Evolutionary conservation across 2,797 vertebrate genomes (phyloP).

Genomic region (Danio choprae): DNA sequence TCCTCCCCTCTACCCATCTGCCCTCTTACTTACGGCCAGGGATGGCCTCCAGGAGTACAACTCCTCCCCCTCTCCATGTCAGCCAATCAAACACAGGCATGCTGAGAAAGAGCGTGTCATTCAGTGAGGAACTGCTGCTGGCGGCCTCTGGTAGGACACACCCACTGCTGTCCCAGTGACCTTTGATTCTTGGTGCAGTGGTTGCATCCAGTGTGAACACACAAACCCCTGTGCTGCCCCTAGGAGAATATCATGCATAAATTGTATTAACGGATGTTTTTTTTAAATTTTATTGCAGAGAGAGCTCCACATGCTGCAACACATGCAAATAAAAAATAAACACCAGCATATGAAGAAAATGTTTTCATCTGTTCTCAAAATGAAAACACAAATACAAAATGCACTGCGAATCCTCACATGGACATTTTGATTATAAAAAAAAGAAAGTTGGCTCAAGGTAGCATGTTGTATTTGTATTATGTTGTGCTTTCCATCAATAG

Average conservation of each 20-base stretch:
- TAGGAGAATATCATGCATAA: not conserved
- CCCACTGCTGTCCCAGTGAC: slow-evolving; percentile 63
- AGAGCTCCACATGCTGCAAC: no score
- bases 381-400: no score
- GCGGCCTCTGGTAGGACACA: slow-evolving; percentile 94
- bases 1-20: slow-evolving; percentile 71
- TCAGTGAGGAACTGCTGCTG: slow-evolving; percentile 96
- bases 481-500: no score
- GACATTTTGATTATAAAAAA: no score
- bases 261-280: slow-evolving; percentile 7
- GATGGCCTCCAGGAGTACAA: slow-evolving; percentile 77
- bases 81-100: slow-evolving; percentile 86
- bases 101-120: slow-evolving; percentile 98
- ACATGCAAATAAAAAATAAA: no score
- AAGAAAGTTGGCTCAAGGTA: no score
- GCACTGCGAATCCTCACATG: no score
- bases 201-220: slow-evolving; percentile 45
- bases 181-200: slow-evolving; percentile 15
- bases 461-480: no score
- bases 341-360: no score
- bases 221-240: slow-evolving; percentile 9
- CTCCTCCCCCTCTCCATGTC: slow-evolving; percentile 78
- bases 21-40: slow-evolving; percentile 76
- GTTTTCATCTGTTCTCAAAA: no score
- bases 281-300: not conserved